Evolutionary conservation across 2,797 vertebrate genomes (phyloP).

Genomic region (Clarias platycephalus): DNA sequence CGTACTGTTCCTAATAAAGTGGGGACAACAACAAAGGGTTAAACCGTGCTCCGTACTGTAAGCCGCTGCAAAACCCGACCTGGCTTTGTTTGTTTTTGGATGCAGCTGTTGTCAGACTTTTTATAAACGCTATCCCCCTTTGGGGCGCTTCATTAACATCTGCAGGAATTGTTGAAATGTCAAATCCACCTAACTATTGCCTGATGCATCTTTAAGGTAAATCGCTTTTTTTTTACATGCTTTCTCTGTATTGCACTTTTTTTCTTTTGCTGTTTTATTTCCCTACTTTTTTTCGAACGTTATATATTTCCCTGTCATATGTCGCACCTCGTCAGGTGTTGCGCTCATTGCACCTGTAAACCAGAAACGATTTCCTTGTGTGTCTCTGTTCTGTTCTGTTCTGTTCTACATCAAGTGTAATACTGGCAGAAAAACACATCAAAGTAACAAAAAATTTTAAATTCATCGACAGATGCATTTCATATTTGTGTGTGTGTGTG

Average conservation of each 20-base stretch:
- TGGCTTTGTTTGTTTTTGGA: neutral
- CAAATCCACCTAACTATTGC: neutral
- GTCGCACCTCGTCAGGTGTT: no score
- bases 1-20: no score
- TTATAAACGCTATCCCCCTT: neutral
- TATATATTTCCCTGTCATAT: neutral
- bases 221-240: neutral
- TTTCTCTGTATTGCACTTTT: neutral
- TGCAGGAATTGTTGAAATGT: neutral
- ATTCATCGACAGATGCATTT: neutral
- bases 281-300: neutral
- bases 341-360: neutral
- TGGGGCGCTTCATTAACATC: neutral
- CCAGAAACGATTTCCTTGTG: neutral
- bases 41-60: neutral
- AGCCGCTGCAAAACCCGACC: neutral
- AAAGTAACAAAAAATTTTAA: neutral
- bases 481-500: neutral
- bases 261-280: neutral
- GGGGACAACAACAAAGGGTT: neutral
- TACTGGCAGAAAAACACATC: neutral
- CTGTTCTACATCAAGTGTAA: neutral
- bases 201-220: neutral
- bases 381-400: neutral
- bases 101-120: neutral